These are phyloP conservation scores for Syngnathoides biaculeatus DNA, from an alignment of 2,113 vertebrate species.

Conservation along the genomic window DNA sequence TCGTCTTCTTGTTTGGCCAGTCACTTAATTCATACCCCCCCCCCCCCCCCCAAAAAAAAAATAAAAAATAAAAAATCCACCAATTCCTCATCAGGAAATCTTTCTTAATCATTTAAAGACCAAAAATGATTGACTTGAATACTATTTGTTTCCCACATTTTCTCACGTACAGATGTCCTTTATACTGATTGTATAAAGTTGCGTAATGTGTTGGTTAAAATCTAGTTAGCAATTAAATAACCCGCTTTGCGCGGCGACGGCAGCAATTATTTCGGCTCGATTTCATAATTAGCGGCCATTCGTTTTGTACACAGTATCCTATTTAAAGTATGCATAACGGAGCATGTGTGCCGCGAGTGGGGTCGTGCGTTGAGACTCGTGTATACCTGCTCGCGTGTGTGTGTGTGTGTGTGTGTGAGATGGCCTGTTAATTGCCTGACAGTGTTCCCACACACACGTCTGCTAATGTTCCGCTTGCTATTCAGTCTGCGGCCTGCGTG, in stretches of 20 bases:
- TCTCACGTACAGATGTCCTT: neutral
- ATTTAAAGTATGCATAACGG: neutral
- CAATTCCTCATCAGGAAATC: neutral
- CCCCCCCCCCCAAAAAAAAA: too few species aligned
- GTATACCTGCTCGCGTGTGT: conserved; percentile 15
- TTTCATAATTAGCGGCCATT: conserved; percentile 5
- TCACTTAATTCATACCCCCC: too few species aligned
- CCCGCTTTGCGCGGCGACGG: neutral
- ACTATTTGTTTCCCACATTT: neutral
- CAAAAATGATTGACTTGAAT: neutral
- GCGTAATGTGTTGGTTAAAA: neutral
- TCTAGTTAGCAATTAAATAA: conserved; percentile 3
- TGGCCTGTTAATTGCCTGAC: conserved; percentile 87
- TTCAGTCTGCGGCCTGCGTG: conserved; percentile 81
- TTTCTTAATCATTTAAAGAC: neutral
- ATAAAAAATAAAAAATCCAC: too few species aligned
- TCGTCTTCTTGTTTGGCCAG: too few species aligned
- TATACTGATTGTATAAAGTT: neutral
- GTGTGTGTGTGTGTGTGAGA: conserved; percentile 47
- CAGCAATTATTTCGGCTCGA: neutral
- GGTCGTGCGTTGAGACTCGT: conserved; percentile 15
- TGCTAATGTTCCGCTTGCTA: conserved; percentile 97
- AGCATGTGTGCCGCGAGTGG: neutral
- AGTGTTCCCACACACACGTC: conserved; percentile 93
- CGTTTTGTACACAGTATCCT: conserved; percentile 1